Evolutionary conservation across 2,797 vertebrate species (phyloP).

Genomic region (Micromesistius poutassou): DNA sequence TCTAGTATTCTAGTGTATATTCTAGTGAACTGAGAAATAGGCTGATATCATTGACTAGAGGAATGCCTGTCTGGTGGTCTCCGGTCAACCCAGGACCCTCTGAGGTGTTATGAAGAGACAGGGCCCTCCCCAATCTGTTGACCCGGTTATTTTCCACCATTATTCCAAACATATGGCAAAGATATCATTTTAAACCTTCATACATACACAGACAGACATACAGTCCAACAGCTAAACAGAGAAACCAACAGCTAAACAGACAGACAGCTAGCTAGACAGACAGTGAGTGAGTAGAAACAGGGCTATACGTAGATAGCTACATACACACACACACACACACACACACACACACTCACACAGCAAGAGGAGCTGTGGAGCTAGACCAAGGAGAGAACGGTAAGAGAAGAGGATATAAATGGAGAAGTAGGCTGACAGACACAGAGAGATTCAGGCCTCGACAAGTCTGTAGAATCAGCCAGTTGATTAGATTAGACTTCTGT

Average conservation of each 20-base stretch:
- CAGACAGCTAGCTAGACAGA: neutral
- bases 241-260: neutral
- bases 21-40: too few relatives aligned
- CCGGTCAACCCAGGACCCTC: too few relatives aligned
- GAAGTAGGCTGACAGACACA: slow-evolving; percentile 15
- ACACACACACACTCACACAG: neutral
- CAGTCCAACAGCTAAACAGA: neutral
- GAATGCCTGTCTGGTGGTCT: too few relatives aligned
- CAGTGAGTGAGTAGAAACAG: too few relatives aligned
- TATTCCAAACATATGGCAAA: too few relatives aligned
- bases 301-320: too few relatives aligned
- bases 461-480: slow-evolving; percentile 47
- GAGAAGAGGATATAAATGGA: neutral
- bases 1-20: too few relatives aligned
- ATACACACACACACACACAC: neutral
- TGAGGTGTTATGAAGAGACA: too few relatives aligned
- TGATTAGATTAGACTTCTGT: slow-evolving; percentile 51
- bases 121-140: too few relatives aligned
- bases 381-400: neutral
- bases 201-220: neutral
- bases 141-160: too few relatives aligned
- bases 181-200: too few relatives aligned
- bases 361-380: neutral
- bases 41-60: too few relatives aligned
- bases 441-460: slow-evolving; percentile 38